phyloP scores from a whole-genome alignment of 2,797 vertebrate species.

The Harpagifer antarcticus region DNA sequence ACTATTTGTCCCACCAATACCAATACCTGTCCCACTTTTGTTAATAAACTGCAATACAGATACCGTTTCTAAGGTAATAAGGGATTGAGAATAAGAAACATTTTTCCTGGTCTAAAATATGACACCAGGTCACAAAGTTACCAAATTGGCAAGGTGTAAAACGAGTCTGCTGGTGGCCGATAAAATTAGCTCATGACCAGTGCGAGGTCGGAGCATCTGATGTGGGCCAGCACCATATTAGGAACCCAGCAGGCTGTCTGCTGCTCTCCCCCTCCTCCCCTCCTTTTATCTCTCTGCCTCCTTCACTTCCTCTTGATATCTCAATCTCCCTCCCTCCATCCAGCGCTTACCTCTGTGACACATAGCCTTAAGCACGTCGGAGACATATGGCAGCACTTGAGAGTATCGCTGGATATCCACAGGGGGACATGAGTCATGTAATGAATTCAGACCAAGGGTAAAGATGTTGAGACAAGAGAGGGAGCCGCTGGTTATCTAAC shows the following conservation, averaged over 20 bases:
- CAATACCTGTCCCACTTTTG: not conserved
- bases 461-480: constrained; percentile 43
- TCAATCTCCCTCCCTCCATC: constrained; percentile 30
- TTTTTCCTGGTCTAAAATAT: constrained; percentile 5
- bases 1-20: not conserved
- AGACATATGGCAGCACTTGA: constrained; percentile 52
- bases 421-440: constrained; percentile 40
- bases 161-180: constrained; percentile 26
- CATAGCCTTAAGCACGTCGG: constrained; percentile 35
- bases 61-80: not conserved
- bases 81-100: not conserved
- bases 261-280: constrained; percentile 12
- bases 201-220: constrained; percentile 57
- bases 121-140: constrained; percentile 47
- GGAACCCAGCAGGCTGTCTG: constrained; percentile 36
- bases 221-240: constrained; percentile 38
- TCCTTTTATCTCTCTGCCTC: constrained; percentile 34
- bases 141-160: constrained; percentile 15
- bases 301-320: constrained; percentile 50
- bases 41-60: not conserved
- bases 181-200: constrained; percentile 51
- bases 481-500: constrained; percentile 31
- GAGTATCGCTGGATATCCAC: constrained; percentile 35
- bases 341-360: constrained; percentile 29
- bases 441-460: constrained; percentile 53